Conservation (phyloP, 1,140 invertebrate genomes). For the Leptinotarsa texana region DNA sequence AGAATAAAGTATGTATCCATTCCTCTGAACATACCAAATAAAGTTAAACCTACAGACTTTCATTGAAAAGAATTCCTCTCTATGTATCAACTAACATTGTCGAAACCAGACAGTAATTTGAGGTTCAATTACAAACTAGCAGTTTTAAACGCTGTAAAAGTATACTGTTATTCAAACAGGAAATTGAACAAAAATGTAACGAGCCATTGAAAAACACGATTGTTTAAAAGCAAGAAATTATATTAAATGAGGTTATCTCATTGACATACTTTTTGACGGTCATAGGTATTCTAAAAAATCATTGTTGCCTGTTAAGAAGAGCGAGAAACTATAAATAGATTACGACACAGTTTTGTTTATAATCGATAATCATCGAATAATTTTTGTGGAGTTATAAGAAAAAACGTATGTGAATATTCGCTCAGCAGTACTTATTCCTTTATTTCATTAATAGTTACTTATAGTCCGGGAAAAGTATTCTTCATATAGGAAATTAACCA, state of each 20-base stretch:
- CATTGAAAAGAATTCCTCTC: too few relatives aligned
- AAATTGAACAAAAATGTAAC: conserved; percentile 25
- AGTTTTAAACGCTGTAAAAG: conserved; percentile 7
- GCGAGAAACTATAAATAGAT: conserved; percentile 1
- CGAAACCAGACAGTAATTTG: neutral
- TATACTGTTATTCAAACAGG: conserved; percentile 19
- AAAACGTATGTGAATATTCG: too few relatives aligned
- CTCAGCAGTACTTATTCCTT: too few relatives aligned
- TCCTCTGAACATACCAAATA: too few relatives aligned
- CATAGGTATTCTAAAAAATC: conserved; percentile 41
- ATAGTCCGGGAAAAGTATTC: too few relatives aligned
- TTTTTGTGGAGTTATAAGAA: neutral
- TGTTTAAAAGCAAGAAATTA: conserved; percentile 45
- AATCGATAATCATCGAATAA: neutral
- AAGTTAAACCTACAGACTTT: too few relatives aligned
- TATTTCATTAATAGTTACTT: too few relatives aligned
- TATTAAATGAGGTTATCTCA: conserved; percentile 51
- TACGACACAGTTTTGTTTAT: conserved; percentile 3
- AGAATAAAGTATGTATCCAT: too few relatives aligned
- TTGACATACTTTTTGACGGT: conserved; percentile 53
- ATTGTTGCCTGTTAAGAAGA: conserved; percentile 24
- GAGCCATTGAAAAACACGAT: conserved; percentile 32
- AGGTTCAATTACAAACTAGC: neutral
- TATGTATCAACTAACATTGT: neutral
- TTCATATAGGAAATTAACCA: too few relatives aligned